Evolutionary conservation across 2,888 invertebrate species (phyloP), one percentile per base, ranked within the genome.

Genomic region (Diaperis boleti): DNA sequence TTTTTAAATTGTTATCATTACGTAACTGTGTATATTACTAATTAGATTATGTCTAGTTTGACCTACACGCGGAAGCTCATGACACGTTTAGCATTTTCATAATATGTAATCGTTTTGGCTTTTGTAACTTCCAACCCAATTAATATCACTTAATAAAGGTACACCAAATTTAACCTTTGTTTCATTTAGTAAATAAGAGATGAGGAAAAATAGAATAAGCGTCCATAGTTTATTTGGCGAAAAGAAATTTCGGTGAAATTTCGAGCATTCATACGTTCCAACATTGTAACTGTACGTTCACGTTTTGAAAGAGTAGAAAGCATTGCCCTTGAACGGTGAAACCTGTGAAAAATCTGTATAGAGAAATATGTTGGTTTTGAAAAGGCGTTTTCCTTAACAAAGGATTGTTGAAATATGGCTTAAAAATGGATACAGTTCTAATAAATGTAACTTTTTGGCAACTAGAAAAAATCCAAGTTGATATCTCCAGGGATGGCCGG

Each of bases 221-320:
- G 3, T 54, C 29, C 15, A 41, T 41, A 18, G 35, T 20, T 35
- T 54, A 18, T 41, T 18, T 41, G 18, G 15, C 13, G 41, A 44
- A 35, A 42, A 44, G 42, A 56, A 56, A 56, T 44, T 42, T 56
- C 17, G 44, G 56, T 44, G 44, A 56, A 44, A 56, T 56, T 49
- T 37, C 35, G 37, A 37, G 11, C 52, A 47, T 31, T 54, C 15
- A 41, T 29, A 41, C 29, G 29, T 54, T 54, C n/a, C 45, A 47
- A 31, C 47, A 11, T 3, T 37, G n/a, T n/a, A n/a, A n/a, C n/a
- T n/a, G 18, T 33, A 44, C 44, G 33, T 56, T 37, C 41, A 54
- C 39, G 54, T 54, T 56, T 56, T 56, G 44, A 56, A 56, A 44
- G 33, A 56, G 33, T 56, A 56, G 56, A 56, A 56, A 56, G 56